Conservation (phyloP, 1,140 invertebrate species). For the Latrodectus geometricus region DNA sequence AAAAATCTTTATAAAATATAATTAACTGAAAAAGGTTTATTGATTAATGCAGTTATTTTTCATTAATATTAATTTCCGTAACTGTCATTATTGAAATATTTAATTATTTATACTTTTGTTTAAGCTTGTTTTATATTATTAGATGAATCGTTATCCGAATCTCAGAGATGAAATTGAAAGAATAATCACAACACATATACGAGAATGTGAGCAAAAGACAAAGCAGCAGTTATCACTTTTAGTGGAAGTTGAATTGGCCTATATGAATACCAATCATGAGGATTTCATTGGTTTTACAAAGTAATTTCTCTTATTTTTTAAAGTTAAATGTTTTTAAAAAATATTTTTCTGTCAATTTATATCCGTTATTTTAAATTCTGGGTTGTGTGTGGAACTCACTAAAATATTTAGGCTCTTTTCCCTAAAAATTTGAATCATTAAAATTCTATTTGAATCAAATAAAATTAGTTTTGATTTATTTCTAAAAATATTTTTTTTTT, state of each 20-base stretch:
- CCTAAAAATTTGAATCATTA: background rate
- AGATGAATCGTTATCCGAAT: conserved; percentile 95
- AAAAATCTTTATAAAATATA: too few relatives aligned
- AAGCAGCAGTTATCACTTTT: conserved; percentile 92
- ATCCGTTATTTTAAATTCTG: too few relatives aligned
- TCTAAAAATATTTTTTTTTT: too few relatives aligned
- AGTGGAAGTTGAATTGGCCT: conserved; percentile 97
- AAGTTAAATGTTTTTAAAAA: background rate
- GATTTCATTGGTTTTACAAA: conserved; percentile 99
- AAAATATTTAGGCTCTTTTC: background rate
- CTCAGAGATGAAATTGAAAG: conserved; percentile 97
- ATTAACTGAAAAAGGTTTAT: too few relatives aligned
- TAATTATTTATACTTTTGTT: too few relatives aligned
- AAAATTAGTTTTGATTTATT: too few relatives aligned
- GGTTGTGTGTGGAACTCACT: background rate
- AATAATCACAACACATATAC: conserved; percentile 92
- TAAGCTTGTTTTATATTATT: background rate
- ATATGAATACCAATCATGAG: conserved; percentile 99
- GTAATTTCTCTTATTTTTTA: conserved; percentile 74
- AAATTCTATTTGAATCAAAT: too few relatives aligned
- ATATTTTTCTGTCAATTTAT: too few relatives aligned
- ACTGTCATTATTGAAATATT: too few relatives aligned
- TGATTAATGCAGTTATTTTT: too few relatives aligned
- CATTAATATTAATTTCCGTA: too few relatives aligned
- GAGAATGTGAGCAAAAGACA: conserved; percentile 92